These are phyloP conservation scores for Dicroscelio sp. DNA, from an alignment of 2,888 invertebrate species.

Conservation along the genomic window DNA sequence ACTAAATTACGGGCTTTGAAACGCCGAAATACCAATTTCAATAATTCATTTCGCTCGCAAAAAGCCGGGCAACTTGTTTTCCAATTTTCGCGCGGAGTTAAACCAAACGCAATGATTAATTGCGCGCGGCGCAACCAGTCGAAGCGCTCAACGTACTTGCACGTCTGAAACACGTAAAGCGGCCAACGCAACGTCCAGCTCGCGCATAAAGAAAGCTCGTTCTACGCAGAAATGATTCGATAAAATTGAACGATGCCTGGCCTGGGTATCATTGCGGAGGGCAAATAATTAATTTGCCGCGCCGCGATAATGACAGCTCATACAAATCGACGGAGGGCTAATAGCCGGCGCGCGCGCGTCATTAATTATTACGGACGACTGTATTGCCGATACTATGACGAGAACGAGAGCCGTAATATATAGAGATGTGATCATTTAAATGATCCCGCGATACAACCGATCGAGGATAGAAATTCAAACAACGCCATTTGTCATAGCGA, in stretches of 20 bases:
- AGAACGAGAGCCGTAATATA: conserved; percentile 17
- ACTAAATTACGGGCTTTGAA: too few species aligned
- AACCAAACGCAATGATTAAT: too few species aligned
- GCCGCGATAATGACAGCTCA: conserved; percentile 65
- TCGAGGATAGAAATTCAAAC: conserved; percentile 15
- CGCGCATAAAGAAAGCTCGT: conserved; percentile 1
- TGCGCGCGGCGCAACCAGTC: too few species aligned
- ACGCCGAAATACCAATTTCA: too few species aligned
- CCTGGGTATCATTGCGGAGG: conserved; percentile 57
- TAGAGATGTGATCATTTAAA: conserved; percentile 36
- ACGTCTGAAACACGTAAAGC: too few species aligned
- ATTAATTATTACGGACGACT: conserved; percentile 72
- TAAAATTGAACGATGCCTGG: conserved; percentile 56
- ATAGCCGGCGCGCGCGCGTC: conserved; percentile 72
- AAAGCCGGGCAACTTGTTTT: too few species aligned
- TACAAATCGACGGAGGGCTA: conserved; percentile 76
- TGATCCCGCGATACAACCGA: neutral
- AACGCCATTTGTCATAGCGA: conserved; percentile 14
- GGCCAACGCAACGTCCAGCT: too few species aligned
- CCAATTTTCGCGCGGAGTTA: too few species aligned
- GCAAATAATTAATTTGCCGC: conserved; percentile 75
- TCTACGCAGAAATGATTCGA: conserved; percentile 29
- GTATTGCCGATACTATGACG: conserved; percentile 44
- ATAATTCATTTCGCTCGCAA: too few species aligned
- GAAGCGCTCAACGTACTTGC: too few species aligned